A percentile compares a stretch with the other conserved stretches of the same genome.
Conservation (phyloP, 1,140 invertebrate species). For the Caenorhabditis tropicalis region DNA sequence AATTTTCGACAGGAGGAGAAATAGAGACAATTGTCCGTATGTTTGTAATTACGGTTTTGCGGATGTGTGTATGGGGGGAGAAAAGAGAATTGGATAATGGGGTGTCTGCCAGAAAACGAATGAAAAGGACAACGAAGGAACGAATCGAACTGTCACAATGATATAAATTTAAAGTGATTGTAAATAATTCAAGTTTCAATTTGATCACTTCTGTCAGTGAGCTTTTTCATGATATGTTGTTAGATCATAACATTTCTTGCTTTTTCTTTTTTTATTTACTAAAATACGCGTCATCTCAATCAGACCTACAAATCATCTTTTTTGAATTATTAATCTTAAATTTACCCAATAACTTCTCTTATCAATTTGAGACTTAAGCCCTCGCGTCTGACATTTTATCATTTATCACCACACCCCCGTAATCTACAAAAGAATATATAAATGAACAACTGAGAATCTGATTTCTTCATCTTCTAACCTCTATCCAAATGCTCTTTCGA, state of each 20-base stretch:
- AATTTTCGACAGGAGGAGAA: background rate
- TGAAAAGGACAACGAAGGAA: background rate
- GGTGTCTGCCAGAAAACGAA: slow-evolving; percentile 9
- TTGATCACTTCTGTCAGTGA: background rate
- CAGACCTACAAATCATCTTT: no score
- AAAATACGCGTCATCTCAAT: no score
- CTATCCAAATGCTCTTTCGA: background rate
- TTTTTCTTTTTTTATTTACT: background rate
- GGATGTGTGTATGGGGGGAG: background rate
- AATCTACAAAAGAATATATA: background rate
- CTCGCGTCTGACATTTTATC: background rate
- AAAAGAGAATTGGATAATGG: slow-evolving; percentile 17
- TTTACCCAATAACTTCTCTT: no score
- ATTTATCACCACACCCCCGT: background rate
- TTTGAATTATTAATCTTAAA: no score
- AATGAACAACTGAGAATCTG: background rate
- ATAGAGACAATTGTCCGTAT: background rate
- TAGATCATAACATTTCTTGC: background rate
- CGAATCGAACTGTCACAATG: background rate
- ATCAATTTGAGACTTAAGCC: no score
- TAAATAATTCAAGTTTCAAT: background rate
- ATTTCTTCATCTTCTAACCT: background rate
- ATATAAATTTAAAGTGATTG: slow-evolving; percentile 30
- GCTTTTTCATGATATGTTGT: background rate
- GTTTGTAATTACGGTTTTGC: slow-evolving; percentile 30